Evolutionary conservation across 2,888 invertebrate species (phyloP).

Genomic region (Heliconius ismenius): DNA sequence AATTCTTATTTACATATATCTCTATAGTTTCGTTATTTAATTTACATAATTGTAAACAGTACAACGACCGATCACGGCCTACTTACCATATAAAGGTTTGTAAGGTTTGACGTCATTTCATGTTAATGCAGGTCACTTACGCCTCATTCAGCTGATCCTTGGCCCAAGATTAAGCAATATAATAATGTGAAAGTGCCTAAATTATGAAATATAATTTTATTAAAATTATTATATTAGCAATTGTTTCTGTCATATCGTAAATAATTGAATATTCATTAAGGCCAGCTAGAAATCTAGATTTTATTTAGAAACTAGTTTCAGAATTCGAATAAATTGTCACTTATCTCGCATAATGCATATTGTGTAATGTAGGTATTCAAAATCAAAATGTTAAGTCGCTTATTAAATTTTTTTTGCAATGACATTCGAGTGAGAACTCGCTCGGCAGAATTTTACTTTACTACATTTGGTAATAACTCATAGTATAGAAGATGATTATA

Average conservation of each 20-base stretch:
- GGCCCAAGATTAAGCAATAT: not conserved
- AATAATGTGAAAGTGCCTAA: not conserved
- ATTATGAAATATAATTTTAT: not conserved
- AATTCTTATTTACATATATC: not conserved
- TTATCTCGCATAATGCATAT: not conserved
- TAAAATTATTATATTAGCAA: not conserved
- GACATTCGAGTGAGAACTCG: not conserved
- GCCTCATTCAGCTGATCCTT: not conserved
- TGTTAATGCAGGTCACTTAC: conserved; percentile 1
- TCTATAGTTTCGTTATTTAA: not conserved
- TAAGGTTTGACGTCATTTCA: not conserved
- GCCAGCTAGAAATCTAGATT: not conserved
- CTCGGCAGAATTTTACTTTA: not conserved
- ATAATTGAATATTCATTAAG: not conserved
- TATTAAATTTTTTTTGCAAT: not conserved
- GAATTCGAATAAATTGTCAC: not conserved
- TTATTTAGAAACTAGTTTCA: not conserved
- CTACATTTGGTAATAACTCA: too few species aligned
- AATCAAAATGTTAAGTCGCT: not conserved
- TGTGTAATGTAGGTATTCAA: not conserved
- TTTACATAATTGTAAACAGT: not conserved
- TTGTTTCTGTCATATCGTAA: not conserved
- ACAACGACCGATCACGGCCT: not conserved
- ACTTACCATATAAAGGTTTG: not conserved
- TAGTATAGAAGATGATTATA: too few species aligned